Conservation (phyloP, 2,797 vertebrate genomes). For the Enoplosus armatus region DNA sequence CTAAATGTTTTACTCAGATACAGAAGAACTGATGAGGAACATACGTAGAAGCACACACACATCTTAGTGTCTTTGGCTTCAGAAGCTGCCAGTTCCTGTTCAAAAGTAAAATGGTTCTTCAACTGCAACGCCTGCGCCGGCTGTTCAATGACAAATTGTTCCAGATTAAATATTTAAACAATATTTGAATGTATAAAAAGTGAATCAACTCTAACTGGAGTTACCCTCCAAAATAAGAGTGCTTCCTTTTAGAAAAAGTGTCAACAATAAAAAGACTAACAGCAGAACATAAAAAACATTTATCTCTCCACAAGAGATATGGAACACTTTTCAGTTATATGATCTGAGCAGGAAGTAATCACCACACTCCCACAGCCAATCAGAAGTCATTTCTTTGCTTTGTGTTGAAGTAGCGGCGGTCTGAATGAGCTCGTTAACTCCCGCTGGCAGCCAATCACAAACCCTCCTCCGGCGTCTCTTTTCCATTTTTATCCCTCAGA, state of each 20-base stretch:
- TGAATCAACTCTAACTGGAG: too few relatives aligned
- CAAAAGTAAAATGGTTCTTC: too few relatives aligned
- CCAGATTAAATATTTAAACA: too few relatives aligned
- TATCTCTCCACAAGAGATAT: too few relatives aligned
- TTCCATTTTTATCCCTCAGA: not conserved
- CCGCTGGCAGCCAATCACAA: slow-evolving; percentile 52
- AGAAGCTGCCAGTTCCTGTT: not conserved
- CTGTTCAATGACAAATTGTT: too few relatives aligned
- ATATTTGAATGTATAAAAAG: too few relatives aligned
- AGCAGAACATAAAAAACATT: too few relatives aligned
- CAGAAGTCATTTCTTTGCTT: slow-evolving; percentile 8
- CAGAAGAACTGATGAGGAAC: not conserved
- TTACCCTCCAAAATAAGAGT: too few relatives aligned
- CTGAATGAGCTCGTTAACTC: slow-evolving; percentile 43
- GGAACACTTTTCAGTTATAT: not conserved
- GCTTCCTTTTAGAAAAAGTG: too few relatives aligned
- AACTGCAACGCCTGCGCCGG: too few relatives aligned
- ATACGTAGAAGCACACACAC: too few relatives aligned
- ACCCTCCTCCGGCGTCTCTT: not conserved
- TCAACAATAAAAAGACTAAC: too few relatives aligned
- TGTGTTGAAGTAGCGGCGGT: not conserved
- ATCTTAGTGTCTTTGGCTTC: not conserved
- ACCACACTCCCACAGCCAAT: slow-evolving; percentile 12
- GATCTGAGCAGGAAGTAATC: not conserved
- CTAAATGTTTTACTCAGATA: not conserved